These are phyloP conservation scores for Argyra leucocephala DNA, from an alignment of 2,888 invertebrate species.

Conservation along the genomic window DNA sequence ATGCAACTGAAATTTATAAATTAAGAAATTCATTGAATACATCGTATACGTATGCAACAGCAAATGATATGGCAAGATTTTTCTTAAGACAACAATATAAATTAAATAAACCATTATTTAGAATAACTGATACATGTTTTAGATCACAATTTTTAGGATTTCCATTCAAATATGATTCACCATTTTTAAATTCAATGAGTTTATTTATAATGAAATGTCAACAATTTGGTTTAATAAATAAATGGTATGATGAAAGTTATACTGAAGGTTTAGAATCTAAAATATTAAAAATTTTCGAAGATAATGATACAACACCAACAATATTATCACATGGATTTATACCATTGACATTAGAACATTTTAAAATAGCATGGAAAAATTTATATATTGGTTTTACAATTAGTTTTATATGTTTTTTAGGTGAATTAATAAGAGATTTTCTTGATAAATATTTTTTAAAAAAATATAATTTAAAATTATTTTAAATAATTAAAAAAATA, in stretches of 20 bases:
- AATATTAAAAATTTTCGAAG: not conserved
- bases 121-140: constrained; percentile 11
- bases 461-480: constrained; percentile 1
- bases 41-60: constrained; percentile 10
- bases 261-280: not conserved
- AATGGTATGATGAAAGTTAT: constrained; percentile 11
- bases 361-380: not conserved
- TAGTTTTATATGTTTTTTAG: not conserved
- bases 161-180: constrained; percentile 14
- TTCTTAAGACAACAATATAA: constrained; percentile 11
- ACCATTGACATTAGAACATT: not conserved
- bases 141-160: constrained; percentile 9
- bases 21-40: constrained; percentile 14
- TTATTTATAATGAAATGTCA: constrained; percentile 7
- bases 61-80: constrained; percentile 8
- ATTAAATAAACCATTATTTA: constrained; percentile 10
- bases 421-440: not conserved
- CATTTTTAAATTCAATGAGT: constrained; percentile 13
- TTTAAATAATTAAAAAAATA: not conserved
- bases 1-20: constrained; percentile 7
- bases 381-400: not conserved
- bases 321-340: not conserved
- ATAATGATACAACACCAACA: not conserved
- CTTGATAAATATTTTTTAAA: not conserved
- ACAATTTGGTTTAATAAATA: constrained; percentile 9